Percentiles rank a stretch among this genome's conserved stretches.
These are phyloP conservation scores for Molanna angustata DNA, from an alignment of 2,888 invertebrate genomes.

Conservation along the genomic window DNA sequence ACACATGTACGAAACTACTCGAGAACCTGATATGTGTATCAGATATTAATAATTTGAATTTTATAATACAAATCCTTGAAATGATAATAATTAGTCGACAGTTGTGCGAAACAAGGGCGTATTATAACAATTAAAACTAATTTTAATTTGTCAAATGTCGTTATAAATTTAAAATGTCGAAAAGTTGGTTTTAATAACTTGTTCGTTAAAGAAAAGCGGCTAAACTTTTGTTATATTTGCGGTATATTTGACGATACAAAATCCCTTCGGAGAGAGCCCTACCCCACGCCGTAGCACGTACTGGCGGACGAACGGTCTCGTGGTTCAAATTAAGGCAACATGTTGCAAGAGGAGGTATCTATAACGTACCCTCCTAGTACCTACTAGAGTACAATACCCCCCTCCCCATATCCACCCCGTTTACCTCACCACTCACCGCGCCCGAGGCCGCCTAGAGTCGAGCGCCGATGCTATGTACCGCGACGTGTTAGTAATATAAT, in stretches of 20 bases:
- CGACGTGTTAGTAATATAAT: slow-evolving; percentile 23
- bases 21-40: no score
- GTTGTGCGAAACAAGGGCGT: no score
- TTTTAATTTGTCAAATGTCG: background rate
- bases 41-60: no score
- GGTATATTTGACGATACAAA: slow-evolving; percentile 16
- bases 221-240: slow-evolving; percentile 15
- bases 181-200: slow-evolving; percentile 4
- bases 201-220: slow-evolving; percentile 7
- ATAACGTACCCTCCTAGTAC: slow-evolving; percentile 6
- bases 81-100: no score
- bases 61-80: no score
- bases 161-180: background rate
- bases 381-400: background rate
- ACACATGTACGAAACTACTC: no score
- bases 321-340: slow-evolving; percentile 31
- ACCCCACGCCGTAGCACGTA: slow-evolving; percentile 19
- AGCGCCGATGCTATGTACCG: slow-evolving; percentile 12
- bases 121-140: background rate
- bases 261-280: background rate
- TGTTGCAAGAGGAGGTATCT: slow-evolving; percentile 26
- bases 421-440: background rate
- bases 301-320: slow-evolving; percentile 17
- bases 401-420: background rate
- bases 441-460: background rate